Conservation (phyloP, 2,888 invertebrate genomes). For the Pollenia amentaria region DNA sequence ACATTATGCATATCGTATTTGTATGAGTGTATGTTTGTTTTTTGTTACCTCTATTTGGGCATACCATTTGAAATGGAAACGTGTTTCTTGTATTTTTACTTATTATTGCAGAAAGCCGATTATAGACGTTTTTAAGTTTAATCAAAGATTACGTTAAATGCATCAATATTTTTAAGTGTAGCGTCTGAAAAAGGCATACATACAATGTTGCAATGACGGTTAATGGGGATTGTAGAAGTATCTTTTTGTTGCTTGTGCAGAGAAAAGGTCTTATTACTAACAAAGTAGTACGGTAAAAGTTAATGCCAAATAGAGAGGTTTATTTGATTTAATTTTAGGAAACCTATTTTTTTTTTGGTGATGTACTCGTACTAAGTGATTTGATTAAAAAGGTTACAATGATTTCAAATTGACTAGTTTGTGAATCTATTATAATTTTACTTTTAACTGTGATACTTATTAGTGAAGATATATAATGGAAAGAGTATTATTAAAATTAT, state of each 20-base stretch:
- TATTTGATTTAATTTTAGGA: constrained; percentile 5
- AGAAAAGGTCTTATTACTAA: constrained; percentile 31
- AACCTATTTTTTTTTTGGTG: constrained; percentile 8
- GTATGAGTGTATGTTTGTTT: background rate
- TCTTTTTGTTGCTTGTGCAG: constrained; percentile 5
- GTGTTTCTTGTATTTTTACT: constrained; percentile 48
- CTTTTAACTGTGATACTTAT: too few relatives aligned
- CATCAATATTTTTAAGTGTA: constrained; percentile 37
- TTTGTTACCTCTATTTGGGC: constrained; percentile 53
- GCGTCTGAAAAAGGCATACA: constrained; percentile 30
- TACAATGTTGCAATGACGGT: constrained; percentile 35
- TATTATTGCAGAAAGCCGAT: constrained; percentile 64
- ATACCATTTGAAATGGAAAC: constrained; percentile 65
- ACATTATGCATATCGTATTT: background rate
- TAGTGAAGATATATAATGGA: too few relatives aligned
- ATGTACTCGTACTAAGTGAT: background rate
- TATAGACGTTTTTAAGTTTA: constrained; percentile 63
- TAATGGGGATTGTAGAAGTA: constrained; percentile 13
- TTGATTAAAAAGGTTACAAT: background rate
- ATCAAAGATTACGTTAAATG: constrained; percentile 65
- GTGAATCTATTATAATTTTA: too few relatives aligned
- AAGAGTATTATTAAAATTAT: too few relatives aligned
- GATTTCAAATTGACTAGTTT: background rate
- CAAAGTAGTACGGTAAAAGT: constrained; percentile 35
- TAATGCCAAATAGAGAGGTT: constrained; percentile 34